Evolutionary conservation across 2,888 invertebrate species (phyloP), one percentile per base, ranked within the genome.

Genomic region (Drosophila nigricruria): DNA sequence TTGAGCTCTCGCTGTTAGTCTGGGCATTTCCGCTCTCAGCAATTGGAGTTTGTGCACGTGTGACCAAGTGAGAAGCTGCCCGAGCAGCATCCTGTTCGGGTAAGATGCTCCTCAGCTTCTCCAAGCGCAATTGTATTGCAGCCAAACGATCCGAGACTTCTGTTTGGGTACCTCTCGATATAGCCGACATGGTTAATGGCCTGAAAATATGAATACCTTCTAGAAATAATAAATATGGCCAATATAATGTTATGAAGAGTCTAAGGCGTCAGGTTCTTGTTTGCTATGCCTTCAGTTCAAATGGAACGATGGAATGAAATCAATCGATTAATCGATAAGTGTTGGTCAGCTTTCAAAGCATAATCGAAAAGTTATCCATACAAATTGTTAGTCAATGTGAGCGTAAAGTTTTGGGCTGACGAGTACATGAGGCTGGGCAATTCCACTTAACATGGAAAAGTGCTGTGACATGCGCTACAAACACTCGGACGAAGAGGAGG

Each of bases 371-470:
- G 50, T 12, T n/a, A 47, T 34, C 10, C 34, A 34, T 10, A 18
- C 12, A 59, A 71, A 64, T 71, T 71, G 10, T 10, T 0, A 38
- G 64, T 63, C 12, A 23, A 36, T 38, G 20, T 49, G 18, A 5
- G 12, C 9, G 12, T 2, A 8, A 16, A 10, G 10, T 20, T 42
- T 27, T 32, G 49, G 50, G 20, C 27, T 50, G 12, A 50, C 40
- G 40, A 34, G 4, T 14, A 25, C 23, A 50, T 53, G 38, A 66
- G 59, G 40, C 42, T 40, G 32, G 45, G 23, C 10, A 23, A 14
- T 10, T 25, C 5, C 36, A 38, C 25, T 57, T 49, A 56, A 32
- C 25, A 60, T 82, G 77, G 68, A 65, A 27, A 71, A n/a, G 20
- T 67, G 10, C 9, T 74, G 70, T 49, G 36, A 50, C 43, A 40